Percentiles rank a stretch among this genome's conserved stretches.
Evolutionary conservation across 2,113 vertebrate genomes (phyloP).

Genomic region (Anas platyrhynchos): DNA sequence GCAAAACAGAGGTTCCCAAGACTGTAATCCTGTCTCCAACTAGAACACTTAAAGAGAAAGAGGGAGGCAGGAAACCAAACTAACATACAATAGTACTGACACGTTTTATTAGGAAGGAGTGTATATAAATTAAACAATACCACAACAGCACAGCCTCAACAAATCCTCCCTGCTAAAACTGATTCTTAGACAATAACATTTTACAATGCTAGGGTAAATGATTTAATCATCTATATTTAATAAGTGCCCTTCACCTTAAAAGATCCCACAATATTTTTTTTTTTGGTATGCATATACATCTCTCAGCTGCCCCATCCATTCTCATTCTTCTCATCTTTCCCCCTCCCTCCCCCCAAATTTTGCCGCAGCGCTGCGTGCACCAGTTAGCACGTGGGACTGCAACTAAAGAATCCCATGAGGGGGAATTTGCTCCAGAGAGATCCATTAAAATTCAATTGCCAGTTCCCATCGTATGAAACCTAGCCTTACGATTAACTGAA

Average conservation of each 20-base stretch:
- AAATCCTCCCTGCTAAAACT: not conserved
- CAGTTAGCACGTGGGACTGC: not conserved
- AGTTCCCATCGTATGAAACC: not conserved
- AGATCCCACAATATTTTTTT: not conserved
- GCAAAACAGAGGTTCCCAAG: conserved; percentile 45
- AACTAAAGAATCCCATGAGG: not conserved
- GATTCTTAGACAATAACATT: not conserved
- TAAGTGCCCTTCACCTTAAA: not conserved
- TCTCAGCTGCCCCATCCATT: not conserved
- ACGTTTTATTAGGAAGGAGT: not conserved
- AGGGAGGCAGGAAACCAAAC: conserved; percentile 2
- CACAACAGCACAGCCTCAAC: not conserved
- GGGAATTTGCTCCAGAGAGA: not conserved
- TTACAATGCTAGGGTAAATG: not conserved
- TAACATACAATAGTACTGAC: not conserved
- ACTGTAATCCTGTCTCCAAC: conserved; percentile 23
- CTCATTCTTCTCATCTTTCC: not conserved
- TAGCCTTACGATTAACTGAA: not conserved
- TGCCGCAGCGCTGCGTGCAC: not conserved
- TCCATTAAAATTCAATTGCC: not conserved
- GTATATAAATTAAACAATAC: not conserved
- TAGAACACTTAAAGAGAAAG: not conserved
- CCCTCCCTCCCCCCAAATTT: not conserved
- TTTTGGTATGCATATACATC: not conserved
- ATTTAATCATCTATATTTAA: not conserved